Evolutionary conservation across 2,888 invertebrate species (phyloP).

Genomic region (Iselma pallidipennis): DNA sequence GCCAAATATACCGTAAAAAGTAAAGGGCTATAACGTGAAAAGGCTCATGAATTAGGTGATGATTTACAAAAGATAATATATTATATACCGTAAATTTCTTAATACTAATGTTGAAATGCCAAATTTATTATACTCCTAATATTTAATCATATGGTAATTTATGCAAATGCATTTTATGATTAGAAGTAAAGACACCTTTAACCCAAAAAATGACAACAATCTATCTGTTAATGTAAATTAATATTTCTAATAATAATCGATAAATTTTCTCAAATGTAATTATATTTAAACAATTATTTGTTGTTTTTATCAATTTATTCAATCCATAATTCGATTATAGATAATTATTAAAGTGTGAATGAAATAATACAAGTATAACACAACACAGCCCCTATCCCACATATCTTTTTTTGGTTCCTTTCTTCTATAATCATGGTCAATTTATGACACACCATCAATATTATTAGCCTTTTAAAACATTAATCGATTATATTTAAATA

Average conservation of each 20-base stretch:
- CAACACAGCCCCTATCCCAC: background rate
- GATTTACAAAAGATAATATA: background rate
- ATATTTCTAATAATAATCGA: background rate
- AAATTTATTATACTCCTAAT: too few relatives aligned
- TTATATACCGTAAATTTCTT: too few relatives aligned
- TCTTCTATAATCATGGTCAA: too few relatives aligned
- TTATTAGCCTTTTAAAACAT: background rate
- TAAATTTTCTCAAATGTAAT: too few relatives aligned
- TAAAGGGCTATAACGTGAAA: background rate
- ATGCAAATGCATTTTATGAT: slow-evolving; percentile 9
- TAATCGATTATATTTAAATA: background rate
- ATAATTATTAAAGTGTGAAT: too few relatives aligned
- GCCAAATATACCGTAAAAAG: background rate
- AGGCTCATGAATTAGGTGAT: background rate
- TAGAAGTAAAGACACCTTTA: slow-evolving; percentile 10
- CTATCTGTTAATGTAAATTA: slow-evolving; percentile 10
- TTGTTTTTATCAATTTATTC: too few relatives aligned
- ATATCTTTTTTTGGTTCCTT: background rate
- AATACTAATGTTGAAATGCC: too few relatives aligned
- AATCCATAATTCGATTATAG: too few relatives aligned
- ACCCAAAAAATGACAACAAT: slow-evolving; percentile 1
- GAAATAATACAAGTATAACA: background rate
- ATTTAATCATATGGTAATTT: slow-evolving; percentile 9
- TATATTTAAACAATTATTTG: too few relatives aligned
- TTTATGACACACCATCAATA: too few relatives aligned